These are phyloP conservation scores for Dermatemys mawii DNA, from an alignment of 2,113 vertebrate genomes.

Conservation along the genomic window DNA sequence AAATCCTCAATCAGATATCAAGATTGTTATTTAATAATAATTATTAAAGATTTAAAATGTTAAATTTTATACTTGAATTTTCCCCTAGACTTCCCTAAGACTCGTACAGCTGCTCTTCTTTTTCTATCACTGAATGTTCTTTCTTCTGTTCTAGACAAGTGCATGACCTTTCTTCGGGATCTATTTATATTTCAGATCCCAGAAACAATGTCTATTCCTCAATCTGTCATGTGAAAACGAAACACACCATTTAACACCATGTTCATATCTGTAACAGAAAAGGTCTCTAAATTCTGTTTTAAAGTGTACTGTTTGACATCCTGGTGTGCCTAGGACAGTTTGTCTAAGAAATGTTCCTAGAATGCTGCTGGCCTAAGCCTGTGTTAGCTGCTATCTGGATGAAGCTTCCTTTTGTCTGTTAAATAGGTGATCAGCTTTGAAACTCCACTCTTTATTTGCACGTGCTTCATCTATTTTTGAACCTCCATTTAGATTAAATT, in stretches of 20 bases:
- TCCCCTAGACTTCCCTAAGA: background rate
- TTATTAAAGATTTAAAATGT: background rate
- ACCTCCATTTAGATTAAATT: background rate
- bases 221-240: background rate
- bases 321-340: background rate
- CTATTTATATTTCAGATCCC: background rate
- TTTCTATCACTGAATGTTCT: background rate
- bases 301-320: background rate
- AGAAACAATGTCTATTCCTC: background rate
- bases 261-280: background rate
- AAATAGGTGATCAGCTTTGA: background rate
- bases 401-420: background rate
- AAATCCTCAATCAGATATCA: background rate
- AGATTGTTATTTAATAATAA: background rate
- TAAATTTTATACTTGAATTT: background rate
- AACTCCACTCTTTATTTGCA: background rate
- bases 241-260: background rate
- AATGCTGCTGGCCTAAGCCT: background rate
- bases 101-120: background rate
- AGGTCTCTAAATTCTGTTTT: background rate
- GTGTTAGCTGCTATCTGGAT: background rate
- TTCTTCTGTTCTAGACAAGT: background rate
- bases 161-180: background rate
- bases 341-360: background rate
- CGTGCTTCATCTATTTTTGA: background rate